Conservation (phyloP, 2,797 vertebrate species). For the Pyrrhura leucotis region DNA sequence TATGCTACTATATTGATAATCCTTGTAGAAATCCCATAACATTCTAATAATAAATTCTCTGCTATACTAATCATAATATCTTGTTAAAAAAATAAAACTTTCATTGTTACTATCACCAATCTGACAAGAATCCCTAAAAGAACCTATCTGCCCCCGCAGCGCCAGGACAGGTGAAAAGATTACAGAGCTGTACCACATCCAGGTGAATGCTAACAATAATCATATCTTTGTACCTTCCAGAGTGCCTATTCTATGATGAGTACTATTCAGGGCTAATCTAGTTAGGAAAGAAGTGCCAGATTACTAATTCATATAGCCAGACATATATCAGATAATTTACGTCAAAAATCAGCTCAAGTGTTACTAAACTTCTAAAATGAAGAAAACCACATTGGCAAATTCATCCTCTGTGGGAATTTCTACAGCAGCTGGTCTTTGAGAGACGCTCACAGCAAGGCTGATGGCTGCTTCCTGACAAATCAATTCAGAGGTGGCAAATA, state of each 20-base stretch:
- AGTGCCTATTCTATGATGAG: background rate
- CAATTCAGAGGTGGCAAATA: slow-evolving; percentile 38
- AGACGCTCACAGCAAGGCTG: background rate
- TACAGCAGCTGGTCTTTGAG: slow-evolving; percentile 33
- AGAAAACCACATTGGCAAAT: background rate
- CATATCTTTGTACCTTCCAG: background rate
- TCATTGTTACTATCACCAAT: background rate
- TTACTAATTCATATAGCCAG: slow-evolving; percentile 21
- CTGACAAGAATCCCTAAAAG: background rate
- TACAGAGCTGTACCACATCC: background rate
- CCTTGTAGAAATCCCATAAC: background rate
- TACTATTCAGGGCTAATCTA: background rate
- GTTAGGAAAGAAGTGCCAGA: background rate
- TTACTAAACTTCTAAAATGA: background rate
- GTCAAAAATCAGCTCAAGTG: slow-evolving; percentile 14
- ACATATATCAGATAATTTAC: background rate
- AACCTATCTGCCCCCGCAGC: background rate
- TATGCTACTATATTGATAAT: background rate
- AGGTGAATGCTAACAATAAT: background rate
- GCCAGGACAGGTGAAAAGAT: background rate
- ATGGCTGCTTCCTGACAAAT: slow-evolving; percentile 32
- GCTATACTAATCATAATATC: background rate
- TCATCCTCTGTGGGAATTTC: slow-evolving; percentile 20
- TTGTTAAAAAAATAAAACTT: background rate
- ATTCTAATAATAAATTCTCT: background rate